Evolutionary conservation across 2,797 vertebrate genomes (phyloP), one percentile per base, ranked within the genome.

Genomic region (Microcaecilia unicolor): DNA sequence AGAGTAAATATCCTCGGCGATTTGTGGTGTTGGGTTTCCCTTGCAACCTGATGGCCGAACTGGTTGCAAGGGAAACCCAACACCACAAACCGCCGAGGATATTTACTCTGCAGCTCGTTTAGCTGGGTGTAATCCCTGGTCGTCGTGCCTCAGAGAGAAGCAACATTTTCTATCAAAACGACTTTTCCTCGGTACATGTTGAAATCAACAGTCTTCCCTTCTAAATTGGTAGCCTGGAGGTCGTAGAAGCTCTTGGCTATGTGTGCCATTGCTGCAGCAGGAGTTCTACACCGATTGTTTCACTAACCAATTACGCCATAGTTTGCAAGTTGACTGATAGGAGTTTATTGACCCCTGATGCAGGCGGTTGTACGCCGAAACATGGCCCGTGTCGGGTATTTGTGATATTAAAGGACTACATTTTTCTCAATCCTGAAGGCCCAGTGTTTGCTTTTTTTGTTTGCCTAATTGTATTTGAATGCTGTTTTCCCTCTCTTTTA

Each of bases 31-130:
- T 99, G 61, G 93, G 87, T 39, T 99, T 99, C 53, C 95, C 96
- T 31, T 98, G 93, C 63, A 99, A 99, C 96, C 89, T 99, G 96
- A 68, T 91, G 91, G 68, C 96, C 96, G 55, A 98, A 98, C 48
- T 98, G 96, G 65, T 99, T 99, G 63, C 93, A 98, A 31, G 96
- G 95, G 53, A 99, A 99, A 39, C 87, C 93, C 61, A 99, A 85
- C 61, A 97, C 89, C 33, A 97, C 90, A 41, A 99, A 80, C 33
- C 93, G 87, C 60, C 94, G 86, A 7, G 92, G 93, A 43, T 90
- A 95, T 53, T 84, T 91, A 61, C 74, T 78, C 67, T 98, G 96
- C 26, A 99, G 81, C 71, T 88, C 82, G 55, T 90, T 93, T 65
- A 99, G 90, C 72, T 98, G 88, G 51, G 74, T 86, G 79, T 68